phyloP scores from a whole-genome alignment of 2,888 invertebrate genomes.

The Phytoseiulus persimilis region DNA sequence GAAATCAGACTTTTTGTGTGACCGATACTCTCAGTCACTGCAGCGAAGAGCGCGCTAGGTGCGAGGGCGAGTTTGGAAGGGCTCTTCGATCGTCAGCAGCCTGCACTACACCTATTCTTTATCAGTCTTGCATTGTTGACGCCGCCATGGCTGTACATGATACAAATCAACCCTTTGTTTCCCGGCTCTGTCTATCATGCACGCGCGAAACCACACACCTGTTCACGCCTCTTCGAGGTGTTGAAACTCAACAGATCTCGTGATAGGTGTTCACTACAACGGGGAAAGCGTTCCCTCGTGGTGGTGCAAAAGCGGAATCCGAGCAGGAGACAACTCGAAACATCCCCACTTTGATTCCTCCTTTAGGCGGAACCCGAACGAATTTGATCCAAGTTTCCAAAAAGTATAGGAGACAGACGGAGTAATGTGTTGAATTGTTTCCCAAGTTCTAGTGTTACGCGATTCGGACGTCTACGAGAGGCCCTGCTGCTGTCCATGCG shows the following conservation, averaged over 20 bases:
- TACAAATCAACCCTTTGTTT: background rate
- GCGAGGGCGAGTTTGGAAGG: background rate
- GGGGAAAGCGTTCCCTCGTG: no score
- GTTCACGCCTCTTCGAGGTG: background rate
- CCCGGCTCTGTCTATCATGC: background rate
- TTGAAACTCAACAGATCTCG: background rate
- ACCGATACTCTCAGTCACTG: no score
- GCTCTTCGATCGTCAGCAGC: background rate
- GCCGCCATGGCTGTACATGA: background rate
- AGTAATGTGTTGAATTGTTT: no score
- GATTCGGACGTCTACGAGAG: background rate
- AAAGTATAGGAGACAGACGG: no score
- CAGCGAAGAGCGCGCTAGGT: background rate
- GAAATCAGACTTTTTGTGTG: no score
- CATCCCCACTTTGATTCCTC: no score
- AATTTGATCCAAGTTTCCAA: no score
- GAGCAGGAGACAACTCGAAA: no score
- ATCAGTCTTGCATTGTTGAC: background rate
- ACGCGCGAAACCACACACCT: background rate
- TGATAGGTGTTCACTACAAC: background rate
- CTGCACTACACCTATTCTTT: background rate
- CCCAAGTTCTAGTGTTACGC: no score
- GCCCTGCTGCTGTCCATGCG: background rate
- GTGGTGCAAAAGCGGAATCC: no score
- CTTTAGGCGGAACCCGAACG: no score